Evolutionary conservation across 1,140 invertebrate species (phyloP), one percentile per base, ranked within the genome.

Genomic region (Armadillidium nasatum): DNA sequence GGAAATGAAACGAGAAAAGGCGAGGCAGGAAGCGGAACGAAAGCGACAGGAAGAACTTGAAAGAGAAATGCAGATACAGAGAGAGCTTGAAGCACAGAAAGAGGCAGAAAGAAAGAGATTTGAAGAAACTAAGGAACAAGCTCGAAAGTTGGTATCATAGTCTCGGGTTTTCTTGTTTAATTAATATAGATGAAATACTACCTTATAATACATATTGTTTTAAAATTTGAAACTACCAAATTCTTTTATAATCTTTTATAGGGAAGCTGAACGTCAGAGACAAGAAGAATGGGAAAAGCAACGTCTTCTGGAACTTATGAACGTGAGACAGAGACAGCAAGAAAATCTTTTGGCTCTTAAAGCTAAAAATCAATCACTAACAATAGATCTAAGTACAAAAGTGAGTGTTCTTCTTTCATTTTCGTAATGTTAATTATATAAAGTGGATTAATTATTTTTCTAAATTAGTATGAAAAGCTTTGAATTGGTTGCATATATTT

Each of bases 211-310:
- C 50, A 60, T 60, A 19, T 13, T 60, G 50, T 7, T 2, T 60
- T 60, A 7, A n/a, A n/a, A n/a, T n/a, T n/a, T n/a, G 2, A 60
- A 60, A 15, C 11, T 60, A 19, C 11, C 19, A 60, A 15, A 60
- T 60, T 60, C 19, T 60, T 19, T 1, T 13, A 60, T 60, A 4
- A 19, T 7, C 50, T 60, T 60, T 71, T 78, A 10, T 75, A 82
- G 79, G 69, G 82, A 83, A 76, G 79, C 97, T 89, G 96, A 98
- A 84, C 88, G 95, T 77, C 96, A 98, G 83, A 88, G 96, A 67
- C 94, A 97, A 82, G 87, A 95, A 77, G 96, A 98, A 86, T 97
- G 96, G 95, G 97, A 99, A 85, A 93, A 92, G 83, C 94, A 97
- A 83, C 90, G 95, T 83, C 90, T 91, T 50, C 89, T 93, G 75